A percentile compares a stretch with the other conserved stretches of the same genome.
Conservation (phyloP, 1,140 invertebrate species). For the Drosophila watanabei region DNA sequence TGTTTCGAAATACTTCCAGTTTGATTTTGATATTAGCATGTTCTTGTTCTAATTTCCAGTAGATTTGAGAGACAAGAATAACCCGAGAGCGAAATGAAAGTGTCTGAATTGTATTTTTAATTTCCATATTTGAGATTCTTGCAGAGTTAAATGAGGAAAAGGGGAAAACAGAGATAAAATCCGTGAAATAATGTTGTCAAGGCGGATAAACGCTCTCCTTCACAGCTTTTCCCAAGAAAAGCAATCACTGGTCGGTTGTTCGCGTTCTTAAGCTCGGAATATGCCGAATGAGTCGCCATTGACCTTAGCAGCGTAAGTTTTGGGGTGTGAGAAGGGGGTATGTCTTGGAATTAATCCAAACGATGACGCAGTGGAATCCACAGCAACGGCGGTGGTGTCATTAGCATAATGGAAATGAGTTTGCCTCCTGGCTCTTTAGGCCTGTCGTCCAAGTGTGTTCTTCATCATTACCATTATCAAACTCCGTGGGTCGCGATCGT, state of each 20-base stretch:
- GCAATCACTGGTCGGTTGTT: not conserved
- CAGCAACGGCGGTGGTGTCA: conserved; percentile 42
- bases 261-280: not conserved
- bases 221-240: conserved; percentile 14
- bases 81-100: conserved; percentile 11
- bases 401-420: conserved; percentile 76
- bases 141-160: not conserved
- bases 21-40: conserved; percentile 34
- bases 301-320: conserved; percentile 45
- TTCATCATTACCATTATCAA: conserved; percentile 19
- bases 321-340: conserved; percentile 6
- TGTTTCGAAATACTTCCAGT: conserved; percentile 4
- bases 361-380: conserved; percentile 56
- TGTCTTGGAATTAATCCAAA: conserved; percentile 28
- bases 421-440: conserved; percentile 29
- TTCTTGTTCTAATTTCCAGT: conserved; percentile 11
- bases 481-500: not conserved
- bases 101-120: conserved; percentile 1
- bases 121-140: conserved; percentile 14
- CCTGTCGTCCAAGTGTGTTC: conserved; percentile 57
- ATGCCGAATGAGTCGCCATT: conserved; percentile 35
- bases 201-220: conserved; percentile 9
- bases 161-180: conserved; percentile 4
- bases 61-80: conserved; percentile 9
- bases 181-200: conserved; percentile 29